Evolutionary conservation across 2,797 vertebrate genomes (phyloP), one percentile per base, ranked within the genome.

Genomic region (Ptychobarbus kaznakovi): DNA sequence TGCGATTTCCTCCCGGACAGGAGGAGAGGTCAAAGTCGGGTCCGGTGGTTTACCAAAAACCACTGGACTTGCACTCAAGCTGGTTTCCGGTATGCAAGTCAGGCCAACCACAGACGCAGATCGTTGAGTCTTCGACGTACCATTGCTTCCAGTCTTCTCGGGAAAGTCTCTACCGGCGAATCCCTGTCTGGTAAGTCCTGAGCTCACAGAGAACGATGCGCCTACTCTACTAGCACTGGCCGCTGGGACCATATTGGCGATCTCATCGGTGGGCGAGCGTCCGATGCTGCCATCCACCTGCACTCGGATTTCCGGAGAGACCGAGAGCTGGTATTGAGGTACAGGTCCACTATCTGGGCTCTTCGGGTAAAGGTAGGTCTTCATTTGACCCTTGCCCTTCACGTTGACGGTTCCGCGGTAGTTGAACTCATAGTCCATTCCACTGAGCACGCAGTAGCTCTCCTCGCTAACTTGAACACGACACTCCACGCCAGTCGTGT

Each of bases 261-360:
- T 97, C 95, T 99, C 98, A 0, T 99, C 98, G 0, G 98, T 99
- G 0, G 98, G 98, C 28, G 98, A 99, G 46, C 98, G 97, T 25
- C 98, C 98, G 0, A 99, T 99, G 95, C 98, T 99, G 81, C 98
- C 98, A n/a, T 99, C 98, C 90, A 99, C 97, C 93, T 99, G 98
- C 20, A 95, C 97, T 28, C 98, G 95, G 93, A 99, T 99, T 93
- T 99, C 98, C 0, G 98, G 97, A 32, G 98, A 99, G 86, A 99
- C 98, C 0, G 97, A 98, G 82, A 99, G 95, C 91, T 97, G 97
- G 93, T 99, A 98, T 89, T 98, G 97, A 0, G 98, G 98, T 87
- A 98, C 96, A 0, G 96, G 93, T 7, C 97, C 97, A 0, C 92
- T 96, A 92, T 97, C 97, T 84, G 90, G 94, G 93, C 96, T 96